Conservation (phyloP, 1,140 invertebrate genomes). For the Araneus ventricosus region DNA sequence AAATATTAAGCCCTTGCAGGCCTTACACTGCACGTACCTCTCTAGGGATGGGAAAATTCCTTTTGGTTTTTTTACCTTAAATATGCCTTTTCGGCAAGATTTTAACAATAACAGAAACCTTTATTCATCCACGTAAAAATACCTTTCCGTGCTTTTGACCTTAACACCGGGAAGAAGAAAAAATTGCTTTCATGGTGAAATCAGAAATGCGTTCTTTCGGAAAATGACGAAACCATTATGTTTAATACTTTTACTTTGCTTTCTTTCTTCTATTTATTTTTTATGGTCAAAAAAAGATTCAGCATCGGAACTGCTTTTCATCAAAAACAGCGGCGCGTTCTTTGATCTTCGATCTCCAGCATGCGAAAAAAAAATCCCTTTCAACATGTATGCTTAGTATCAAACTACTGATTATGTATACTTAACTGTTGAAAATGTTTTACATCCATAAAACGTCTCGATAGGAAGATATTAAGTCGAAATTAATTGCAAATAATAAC, state of each 20-base stretch:
- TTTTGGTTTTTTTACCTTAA: no score
- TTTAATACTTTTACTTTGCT: neutral
- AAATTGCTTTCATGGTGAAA: neutral
- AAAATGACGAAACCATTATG: neutral
- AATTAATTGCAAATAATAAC: conserved; percentile 41
- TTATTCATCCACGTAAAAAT: neutral
- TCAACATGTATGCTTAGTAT: conserved; percentile 10
- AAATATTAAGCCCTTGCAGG: no score
- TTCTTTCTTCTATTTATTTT: neutral
- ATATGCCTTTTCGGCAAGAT: no score
- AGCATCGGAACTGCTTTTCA: conserved; percentile 7
- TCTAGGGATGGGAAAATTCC: no score
- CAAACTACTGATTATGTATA: conserved; percentile 26
- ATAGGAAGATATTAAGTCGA: conserved; percentile 30
- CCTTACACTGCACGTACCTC: no score
- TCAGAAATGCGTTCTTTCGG: neutral
- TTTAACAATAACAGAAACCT: no score
- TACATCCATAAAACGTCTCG: conserved; percentile 24
- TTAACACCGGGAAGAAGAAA: neutral
- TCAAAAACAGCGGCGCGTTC: conserved; percentile 13
- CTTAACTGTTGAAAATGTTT: conserved; percentile 26
- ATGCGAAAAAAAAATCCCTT: neutral
- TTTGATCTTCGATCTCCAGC: conserved; percentile 25
- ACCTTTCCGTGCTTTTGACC: neutral
- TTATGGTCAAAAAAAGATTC: neutral